Evolutionary conservation across 2,797 vertebrate genomes (phyloP), one percentile per base, ranked within the genome.

Genomic region (Lutjanus argentimaculatus): DNA sequence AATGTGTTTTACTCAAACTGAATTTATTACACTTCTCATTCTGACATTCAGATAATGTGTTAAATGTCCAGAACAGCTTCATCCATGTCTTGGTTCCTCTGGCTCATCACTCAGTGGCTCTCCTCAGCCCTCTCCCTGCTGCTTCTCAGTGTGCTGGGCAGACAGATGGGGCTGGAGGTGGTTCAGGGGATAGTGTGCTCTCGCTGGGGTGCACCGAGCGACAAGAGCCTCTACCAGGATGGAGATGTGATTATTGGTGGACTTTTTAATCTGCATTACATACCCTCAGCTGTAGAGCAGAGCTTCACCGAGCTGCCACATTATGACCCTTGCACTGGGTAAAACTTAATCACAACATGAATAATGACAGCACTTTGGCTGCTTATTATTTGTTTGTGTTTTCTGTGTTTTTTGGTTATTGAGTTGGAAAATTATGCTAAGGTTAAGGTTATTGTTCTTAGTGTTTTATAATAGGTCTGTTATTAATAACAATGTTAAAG

Each of bases 241-340:
- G 95, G 94, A 45, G 95, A 96, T 49, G 83, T 96, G 53, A 82
- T 95, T 58, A 87, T 96, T 0, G 93, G 95, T 9, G 92, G 92
- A 40, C 88, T 96, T 58, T 92, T 95, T 75, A 88, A 83, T 67
- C 51, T 95, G 10, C 82, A 94, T 83, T 88, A 86, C 77, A 73
- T 63, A 57, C 88, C 88, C 17, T 75, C 88, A 58, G 62, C 36
- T 45, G 40, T 85, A 22, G 77, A 92, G 30, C 77, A 89, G 45
- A 76, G 56, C 59, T 95, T 93, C 76, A 93, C 75, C 36, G 16
- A 53, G 62, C 59, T 42, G 40, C 92, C 93, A 0, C 43, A 64
- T 30, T 71, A 93, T 58, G 40, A 80, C 19, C 77, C 89, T 10
- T 96, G 95, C 55, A 84, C 77, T 14, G 77, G 89, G 95, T 95